phyloP scores from a whole-genome alignment of 2,113 vertebrate species.

The Otolemur garnettii region DNA sequence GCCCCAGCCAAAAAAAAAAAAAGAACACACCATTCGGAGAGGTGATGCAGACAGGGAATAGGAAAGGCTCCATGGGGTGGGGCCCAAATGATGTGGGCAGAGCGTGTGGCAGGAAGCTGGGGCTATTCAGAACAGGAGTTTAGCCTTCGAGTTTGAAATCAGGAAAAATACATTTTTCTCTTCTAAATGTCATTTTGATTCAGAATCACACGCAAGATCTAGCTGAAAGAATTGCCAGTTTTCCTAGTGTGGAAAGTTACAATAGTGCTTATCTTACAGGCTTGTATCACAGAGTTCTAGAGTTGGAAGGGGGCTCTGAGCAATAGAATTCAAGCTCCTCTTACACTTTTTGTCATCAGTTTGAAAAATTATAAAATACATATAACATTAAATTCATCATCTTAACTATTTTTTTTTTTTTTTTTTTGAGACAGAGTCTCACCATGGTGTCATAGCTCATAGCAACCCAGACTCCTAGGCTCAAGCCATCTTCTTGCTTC shows the following conservation, averaged over 20 bases:
- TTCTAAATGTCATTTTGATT: background rate
- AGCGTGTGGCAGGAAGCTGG: background rate
- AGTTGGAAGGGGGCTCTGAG: background rate
- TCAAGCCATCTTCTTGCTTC: too few species aligned
- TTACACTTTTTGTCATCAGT: background rate
- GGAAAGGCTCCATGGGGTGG: background rate
- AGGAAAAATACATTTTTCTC: constrained; percentile 1
- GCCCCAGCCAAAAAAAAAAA: too few species aligned
- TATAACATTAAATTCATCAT: background rate
- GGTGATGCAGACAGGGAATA: background rate
- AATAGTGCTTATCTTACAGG: background rate
- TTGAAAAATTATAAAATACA: background rate
- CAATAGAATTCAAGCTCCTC: background rate
- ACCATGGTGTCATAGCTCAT: too few species aligned
- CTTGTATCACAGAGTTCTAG: background rate
- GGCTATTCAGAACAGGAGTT: background rate
- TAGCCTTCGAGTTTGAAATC: constrained; percentile 1
- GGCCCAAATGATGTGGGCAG: background rate
- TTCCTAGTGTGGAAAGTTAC: background rate
- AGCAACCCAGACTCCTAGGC: too few species aligned
- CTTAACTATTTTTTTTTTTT: background rate
- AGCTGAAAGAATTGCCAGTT: background rate
- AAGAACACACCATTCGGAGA: background rate
- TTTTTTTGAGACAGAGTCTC: too few species aligned
- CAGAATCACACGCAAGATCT: background rate